phyloP scores from a whole-genome alignment of 2,113 vertebrate genomes.

The Cynopterus brachyotis region DNA sequence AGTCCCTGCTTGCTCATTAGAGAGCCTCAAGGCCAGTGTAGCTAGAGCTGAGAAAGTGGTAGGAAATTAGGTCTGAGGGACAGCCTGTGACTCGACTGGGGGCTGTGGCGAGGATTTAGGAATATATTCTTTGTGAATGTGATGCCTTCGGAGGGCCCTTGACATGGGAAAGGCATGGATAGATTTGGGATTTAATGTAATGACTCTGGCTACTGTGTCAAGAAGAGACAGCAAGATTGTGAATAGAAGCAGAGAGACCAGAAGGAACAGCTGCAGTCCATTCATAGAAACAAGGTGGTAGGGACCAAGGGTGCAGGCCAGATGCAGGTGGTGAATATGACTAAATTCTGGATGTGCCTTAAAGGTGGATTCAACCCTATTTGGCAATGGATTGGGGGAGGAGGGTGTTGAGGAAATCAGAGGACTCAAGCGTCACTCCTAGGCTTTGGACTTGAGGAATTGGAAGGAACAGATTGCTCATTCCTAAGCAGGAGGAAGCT shows the following conservation, averaged over 20 bases:
- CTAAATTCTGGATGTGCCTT: neutral
- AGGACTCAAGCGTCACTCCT: neutral
- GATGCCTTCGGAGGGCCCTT: neutral
- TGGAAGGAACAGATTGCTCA: neutral
- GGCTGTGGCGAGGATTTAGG: rapidly evolving
- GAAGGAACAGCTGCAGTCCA: rapidly evolving
- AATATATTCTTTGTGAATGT: neutral
- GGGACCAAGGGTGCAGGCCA: rapidly evolving
- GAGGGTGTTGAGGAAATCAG: neutral
- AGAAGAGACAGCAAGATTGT: neutral
- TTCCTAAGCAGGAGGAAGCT: neutral
- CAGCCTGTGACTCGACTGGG: neutral
- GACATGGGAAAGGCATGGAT: rapidly evolving
- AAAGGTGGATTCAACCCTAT: neutral
- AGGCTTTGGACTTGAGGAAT: neutral
- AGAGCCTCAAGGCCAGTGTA: neutral
- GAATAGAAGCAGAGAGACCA: neutral
- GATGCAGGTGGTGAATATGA: neutral
- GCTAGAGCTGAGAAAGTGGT: neutral
- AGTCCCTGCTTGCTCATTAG: neutral
- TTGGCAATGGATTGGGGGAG: neutral
- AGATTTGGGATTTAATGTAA: neutral
- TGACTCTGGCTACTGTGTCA: neutral
- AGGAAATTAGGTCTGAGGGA: neutral
- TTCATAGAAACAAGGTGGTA: neutral